Percentiles rank a stretch among this genome's conserved stretches.
These are phyloP conservation scores for Cinclus cinclus DNA, from an alignment of 2,113 vertebrate genomes.

Conservation along the genomic window DNA sequence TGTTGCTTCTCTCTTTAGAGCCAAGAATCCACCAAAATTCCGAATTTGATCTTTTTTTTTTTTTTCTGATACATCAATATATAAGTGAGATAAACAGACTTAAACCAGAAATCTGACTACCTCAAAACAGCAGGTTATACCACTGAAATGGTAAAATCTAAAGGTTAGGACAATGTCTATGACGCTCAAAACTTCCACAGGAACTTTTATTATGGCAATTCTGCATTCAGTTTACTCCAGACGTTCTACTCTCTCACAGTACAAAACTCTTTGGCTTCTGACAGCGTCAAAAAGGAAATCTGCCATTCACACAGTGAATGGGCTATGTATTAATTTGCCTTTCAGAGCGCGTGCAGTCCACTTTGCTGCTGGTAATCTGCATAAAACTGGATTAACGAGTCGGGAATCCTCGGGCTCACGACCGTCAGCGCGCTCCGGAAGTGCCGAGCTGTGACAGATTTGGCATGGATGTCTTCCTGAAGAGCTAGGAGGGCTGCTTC, in stretches of 20 bases:
- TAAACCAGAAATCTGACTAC: not conserved
- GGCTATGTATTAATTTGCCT: not conserved
- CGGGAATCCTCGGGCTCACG: slow-evolving; percentile 88
- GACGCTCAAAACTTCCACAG: not conserved
- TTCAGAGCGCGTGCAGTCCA: slow-evolving; percentile 78
- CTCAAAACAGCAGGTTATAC: not conserved
- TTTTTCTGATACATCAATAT: not conserved
- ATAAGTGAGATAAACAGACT: not conserved
- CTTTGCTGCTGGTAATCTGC: slow-evolving; percentile 83
- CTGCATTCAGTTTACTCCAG: not conserved
- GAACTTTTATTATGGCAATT: not conserved
- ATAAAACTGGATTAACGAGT: slow-evolving; percentile 87
- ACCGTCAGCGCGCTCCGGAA: slow-evolving; percentile 80
- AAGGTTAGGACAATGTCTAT: not conserved
- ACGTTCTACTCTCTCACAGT: not conserved
- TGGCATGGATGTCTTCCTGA: slow-evolving; percentile 89
- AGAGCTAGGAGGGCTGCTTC: slow-evolving; percentile 93
- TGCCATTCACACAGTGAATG: not conserved
- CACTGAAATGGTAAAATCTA: not conserved
- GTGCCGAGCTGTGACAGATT: slow-evolving; percentile 75
- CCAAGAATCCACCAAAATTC: not conserved
- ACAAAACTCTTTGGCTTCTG: slow-evolving; percentile 18
- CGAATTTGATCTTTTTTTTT: not conserved
- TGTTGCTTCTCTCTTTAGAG: not conserved
- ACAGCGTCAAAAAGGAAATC: slow-evolving; percentile 35